phyloP scores from a whole-genome alignment of 2,797 vertebrate genomes.

The Argya squamiceps region DNA sequence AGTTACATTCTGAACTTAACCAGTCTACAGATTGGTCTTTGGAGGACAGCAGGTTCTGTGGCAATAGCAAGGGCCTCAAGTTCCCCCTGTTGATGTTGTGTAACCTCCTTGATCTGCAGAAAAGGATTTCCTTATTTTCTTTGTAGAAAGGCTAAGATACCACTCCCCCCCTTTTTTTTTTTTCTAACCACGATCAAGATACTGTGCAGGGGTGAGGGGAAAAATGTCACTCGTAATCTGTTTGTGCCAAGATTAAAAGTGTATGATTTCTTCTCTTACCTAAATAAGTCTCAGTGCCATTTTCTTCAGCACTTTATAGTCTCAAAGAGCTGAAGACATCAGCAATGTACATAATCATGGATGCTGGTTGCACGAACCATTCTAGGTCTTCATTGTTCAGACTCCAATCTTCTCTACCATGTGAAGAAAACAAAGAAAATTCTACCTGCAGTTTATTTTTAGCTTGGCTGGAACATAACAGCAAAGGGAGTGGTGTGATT shows the following conservation, averaged over 20 bases:
- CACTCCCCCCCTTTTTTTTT: background rate
- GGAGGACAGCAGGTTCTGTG: background rate
- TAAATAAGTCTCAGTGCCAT: background rate
- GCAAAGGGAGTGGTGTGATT: background rate
- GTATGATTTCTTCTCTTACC: background rate
- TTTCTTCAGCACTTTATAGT: background rate
- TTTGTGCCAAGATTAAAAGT: background rate
- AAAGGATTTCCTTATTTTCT: background rate
- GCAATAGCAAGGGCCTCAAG: background rate
- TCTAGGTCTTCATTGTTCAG: background rate
- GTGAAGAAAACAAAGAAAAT: background rate
- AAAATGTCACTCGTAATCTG: background rate
- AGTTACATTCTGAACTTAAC: background rate
- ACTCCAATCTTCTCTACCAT: background rate
- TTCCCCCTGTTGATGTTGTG: background rate
- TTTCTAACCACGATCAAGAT: background rate
- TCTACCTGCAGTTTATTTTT: background rate
- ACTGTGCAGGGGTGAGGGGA: background rate
- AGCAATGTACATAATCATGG: background rate
- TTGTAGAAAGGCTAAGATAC: background rate
- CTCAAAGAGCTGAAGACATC: background rate
- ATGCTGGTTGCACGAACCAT: background rate
- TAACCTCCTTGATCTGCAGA: background rate
- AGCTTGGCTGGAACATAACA: background rate
- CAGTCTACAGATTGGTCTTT: background rate